Conservation (phyloP, 2,888 invertebrate genomes). For the Tholera decimalis region DNA sequence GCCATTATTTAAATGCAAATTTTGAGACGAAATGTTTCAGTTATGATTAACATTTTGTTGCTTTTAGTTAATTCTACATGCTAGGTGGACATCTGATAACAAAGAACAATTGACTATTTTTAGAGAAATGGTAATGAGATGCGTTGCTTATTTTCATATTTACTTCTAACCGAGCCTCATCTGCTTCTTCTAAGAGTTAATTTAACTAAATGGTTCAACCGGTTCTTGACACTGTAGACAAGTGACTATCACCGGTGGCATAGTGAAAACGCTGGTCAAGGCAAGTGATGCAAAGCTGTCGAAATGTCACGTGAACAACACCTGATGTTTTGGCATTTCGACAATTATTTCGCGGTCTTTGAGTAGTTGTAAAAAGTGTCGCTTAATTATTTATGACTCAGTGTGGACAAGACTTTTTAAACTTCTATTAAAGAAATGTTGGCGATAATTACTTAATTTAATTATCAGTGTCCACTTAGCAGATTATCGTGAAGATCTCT, state of each 20-base stretch:
- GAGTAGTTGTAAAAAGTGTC: background rate
- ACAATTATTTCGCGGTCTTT: no score
- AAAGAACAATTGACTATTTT: conserved; percentile 54
- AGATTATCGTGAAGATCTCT: conserved; percentile 85
- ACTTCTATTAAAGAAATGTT: conserved; percentile 23
- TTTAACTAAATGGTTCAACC: conserved; percentile 16
- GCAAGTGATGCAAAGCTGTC: no score
- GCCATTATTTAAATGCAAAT: conserved; percentile 47
- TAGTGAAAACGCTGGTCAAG: no score
- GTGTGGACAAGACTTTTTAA: conserved; percentile 31
- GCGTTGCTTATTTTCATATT: conserved; percentile 37
- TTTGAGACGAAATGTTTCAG: conserved; percentile 64
- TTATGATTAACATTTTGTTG: conserved; percentile 78
- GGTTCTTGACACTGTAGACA: no score
- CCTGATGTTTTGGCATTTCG: no score
- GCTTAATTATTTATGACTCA: conserved; percentile 15
- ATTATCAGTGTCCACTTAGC: conserved; percentile 78
- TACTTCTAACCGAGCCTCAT: conserved; percentile 25
- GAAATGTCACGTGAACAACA: no score
- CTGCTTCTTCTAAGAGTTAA: conserved; percentile 16
- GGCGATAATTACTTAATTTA: conserved; percentile 51
- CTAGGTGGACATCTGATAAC: conserved; percentile 71
- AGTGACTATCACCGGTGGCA: no score
- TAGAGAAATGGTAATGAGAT: conserved; percentile 14
- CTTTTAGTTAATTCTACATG: conserved; percentile 77